phyloP scores from a whole-genome alignment of 1,140 invertebrate genomes.

The Ostrea denselamellosa region DNA sequence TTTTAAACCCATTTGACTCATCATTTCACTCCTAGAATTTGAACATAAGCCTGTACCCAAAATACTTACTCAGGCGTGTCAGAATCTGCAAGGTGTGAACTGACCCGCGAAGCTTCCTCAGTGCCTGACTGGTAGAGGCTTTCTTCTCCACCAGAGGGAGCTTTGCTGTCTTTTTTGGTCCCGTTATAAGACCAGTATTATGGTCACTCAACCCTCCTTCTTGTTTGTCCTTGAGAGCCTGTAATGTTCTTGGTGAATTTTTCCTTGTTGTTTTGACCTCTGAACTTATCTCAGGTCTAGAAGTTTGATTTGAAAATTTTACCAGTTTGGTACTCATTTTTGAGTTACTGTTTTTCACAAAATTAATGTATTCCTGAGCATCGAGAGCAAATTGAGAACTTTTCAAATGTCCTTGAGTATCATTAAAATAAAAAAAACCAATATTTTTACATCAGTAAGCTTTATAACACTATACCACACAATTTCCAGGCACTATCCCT shows the following conservation, averaged over 20 bases:
- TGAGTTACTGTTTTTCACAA: no score
- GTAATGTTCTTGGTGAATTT: not conserved
- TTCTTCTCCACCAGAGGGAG: not conserved
- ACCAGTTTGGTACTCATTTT: not conserved
- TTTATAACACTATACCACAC: no score
- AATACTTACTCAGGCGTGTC: conserved; percentile 18
- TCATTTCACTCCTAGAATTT: not conserved
- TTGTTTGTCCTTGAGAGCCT: not conserved
- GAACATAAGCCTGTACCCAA: not conserved
- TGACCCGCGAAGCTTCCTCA: conserved; percentile 12
- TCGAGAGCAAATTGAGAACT: no score
- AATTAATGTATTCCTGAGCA: no score
- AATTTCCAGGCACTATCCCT: no score
- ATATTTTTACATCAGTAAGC: no score
- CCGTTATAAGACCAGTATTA: not conserved
- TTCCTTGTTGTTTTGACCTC: not conserved
- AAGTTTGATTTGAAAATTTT: not conserved
- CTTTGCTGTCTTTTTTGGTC: not conserved
- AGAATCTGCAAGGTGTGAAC: conserved; percentile 21
- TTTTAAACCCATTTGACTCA: no score
- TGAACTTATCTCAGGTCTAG: not conserved
- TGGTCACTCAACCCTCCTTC: not conserved
- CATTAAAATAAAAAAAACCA: no score
- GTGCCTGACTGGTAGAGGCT: not conserved
- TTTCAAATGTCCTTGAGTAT: no score